Conservation (phyloP, 2,888 invertebrate genomes). For the Terebella lapidaria region DNA sequence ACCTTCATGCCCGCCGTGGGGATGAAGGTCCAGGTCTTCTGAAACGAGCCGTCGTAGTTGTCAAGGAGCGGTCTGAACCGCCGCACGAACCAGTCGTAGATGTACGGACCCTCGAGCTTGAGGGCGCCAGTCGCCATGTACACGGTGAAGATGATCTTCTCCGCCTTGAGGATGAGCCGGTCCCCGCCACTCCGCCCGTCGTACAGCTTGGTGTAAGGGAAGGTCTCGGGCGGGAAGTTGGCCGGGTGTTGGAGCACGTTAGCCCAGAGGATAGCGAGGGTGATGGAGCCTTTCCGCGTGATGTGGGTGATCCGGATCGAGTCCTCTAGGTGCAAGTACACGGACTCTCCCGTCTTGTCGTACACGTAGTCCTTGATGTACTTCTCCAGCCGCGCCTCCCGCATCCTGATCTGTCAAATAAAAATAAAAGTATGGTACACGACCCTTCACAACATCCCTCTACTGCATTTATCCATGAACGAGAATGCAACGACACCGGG, state of each 20-base stretch:
- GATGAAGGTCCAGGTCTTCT: background rate
- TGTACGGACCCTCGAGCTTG: slow-evolving; percentile 32
- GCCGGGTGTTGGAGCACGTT: slow-evolving; percentile 39
- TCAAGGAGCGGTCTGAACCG: slow-evolving; percentile 32
- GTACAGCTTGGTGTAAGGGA: slow-evolving; percentile 35
- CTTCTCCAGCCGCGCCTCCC: slow-evolving; percentile 32
- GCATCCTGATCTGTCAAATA: background rate
- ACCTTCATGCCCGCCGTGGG: no score
- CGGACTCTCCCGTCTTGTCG: slow-evolving; percentile 34
- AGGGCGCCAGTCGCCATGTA: slow-evolving; percentile 35
- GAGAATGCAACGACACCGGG: no score
- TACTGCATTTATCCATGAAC: no score
- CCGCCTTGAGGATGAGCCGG: slow-evolving; percentile 24
- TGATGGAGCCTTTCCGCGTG: slow-evolving; percentile 34
- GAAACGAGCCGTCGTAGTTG: slow-evolving; percentile 25
- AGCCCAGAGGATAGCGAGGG: slow-evolving; percentile 41
- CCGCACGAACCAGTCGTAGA: slow-evolving; percentile 40
- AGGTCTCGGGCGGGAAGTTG: slow-evolving; percentile 38
- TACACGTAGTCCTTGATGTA: slow-evolving; percentile 36
- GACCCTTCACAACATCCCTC: no score
- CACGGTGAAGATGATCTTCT: slow-evolving; percentile 34
- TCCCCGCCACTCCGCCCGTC: slow-evolving; percentile 8
- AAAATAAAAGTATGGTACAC: background rate
- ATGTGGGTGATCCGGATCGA: slow-evolving; percentile 30
- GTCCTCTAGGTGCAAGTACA: slow-evolving; percentile 32